A percentile compares a stretch with the other conserved stretches of the same genome.
phyloP scores from a whole-genome alignment of 2,113 vertebrate species.

The Leucopsar rothschildi region DNA sequence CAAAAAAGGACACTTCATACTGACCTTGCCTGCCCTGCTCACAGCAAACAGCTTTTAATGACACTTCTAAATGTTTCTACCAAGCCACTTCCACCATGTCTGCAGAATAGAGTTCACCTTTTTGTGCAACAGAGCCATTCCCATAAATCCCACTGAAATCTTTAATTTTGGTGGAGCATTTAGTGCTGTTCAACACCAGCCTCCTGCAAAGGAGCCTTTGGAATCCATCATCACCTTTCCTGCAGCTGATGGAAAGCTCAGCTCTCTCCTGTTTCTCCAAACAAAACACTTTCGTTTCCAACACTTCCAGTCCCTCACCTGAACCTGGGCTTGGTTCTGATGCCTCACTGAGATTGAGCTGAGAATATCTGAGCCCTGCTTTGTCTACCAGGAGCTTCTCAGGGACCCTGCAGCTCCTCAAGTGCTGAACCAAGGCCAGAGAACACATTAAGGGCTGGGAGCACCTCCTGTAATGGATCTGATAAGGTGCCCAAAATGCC shows the following conservation, averaged over 20 bases:
- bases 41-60: neutral
- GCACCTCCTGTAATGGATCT: neutral
- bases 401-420: neutral
- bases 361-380: neutral
- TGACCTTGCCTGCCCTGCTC: neutral
- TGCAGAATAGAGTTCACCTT: neutral
- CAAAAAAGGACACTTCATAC: neutral
- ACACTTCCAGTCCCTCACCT: neutral
- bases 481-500: neutral
- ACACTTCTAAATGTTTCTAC: neutral
- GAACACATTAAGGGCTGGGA: neutral
- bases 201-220: neutral
- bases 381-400: neutral
- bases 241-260: neutral
- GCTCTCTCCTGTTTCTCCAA: neutral
- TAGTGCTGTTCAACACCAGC: neutral
- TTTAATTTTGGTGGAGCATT: neutral
- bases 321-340: neutral
- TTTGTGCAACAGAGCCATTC: neutral
- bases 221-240: neutral
- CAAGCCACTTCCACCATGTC: neutral
- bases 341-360: neutral
- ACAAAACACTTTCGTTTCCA: neutral
- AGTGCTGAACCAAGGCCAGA: constrained; percentile 20
- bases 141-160: neutral